phyloP scores from a whole-genome alignment of 2,888 invertebrate genomes.

The Pseudolycoriella hygida region DNA sequence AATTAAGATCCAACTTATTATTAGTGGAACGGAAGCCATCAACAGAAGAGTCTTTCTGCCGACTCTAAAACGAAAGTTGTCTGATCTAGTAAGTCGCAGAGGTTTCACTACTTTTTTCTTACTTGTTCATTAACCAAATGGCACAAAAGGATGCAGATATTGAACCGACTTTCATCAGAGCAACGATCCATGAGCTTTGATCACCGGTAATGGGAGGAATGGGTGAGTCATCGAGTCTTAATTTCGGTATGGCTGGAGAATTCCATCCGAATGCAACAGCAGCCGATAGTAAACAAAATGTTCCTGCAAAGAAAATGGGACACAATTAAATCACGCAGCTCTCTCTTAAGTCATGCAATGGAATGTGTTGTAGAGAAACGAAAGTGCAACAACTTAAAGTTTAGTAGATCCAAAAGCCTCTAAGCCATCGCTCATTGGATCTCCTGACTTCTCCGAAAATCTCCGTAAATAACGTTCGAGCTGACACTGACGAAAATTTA shows the following conservation, averaged over 20 bases:
- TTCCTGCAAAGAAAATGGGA: too few species aligned
- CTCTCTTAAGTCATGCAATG: too few species aligned
- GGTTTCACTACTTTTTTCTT: background rate
- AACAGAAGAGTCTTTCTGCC: conserved; percentile 51
- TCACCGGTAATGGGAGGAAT: conserved; percentile 34
- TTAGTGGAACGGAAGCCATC: conserved; percentile 39
- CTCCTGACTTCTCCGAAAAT: too few species aligned
- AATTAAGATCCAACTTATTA: conserved; percentile 43
- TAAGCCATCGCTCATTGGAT: too few species aligned
- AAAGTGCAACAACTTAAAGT: too few species aligned
- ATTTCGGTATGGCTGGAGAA: conserved; percentile 39
- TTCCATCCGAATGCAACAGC: conserved; percentile 37
- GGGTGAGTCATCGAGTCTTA: conserved; percentile 31
- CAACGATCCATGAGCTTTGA: conserved; percentile 45
- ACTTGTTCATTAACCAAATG: conserved; percentile 38
- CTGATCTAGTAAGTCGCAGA: background rate
- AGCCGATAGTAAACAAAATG: too few species aligned
- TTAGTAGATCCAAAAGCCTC: too few species aligned
- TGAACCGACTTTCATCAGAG: conserved; percentile 43
- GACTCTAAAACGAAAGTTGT: conserved; percentile 21
- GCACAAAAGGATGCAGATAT: conserved; percentile 43
- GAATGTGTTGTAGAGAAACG: too few species aligned
- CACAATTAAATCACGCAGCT: too few species aligned
- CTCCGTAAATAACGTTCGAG: too few species aligned
- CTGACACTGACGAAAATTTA: too few species aligned